Percentiles rank a stretch among this genome's conserved stretches.
phyloP scores from a whole-genome alignment of 2,113 vertebrate genomes.

The Neogobius melanostomus region DNA sequence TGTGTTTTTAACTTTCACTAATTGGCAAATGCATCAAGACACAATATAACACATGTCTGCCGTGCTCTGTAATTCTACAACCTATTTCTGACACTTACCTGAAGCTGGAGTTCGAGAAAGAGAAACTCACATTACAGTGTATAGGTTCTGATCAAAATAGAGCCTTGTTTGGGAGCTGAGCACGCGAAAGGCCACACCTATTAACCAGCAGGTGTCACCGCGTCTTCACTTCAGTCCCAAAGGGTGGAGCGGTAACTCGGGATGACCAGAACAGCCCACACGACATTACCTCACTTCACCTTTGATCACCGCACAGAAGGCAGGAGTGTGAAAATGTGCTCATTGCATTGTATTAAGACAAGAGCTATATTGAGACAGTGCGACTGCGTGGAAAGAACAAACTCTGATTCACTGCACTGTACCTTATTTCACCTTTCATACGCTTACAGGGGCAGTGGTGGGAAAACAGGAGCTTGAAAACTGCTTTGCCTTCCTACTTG shows the following conservation, averaged over 20 bases:
- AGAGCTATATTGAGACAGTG: too few species aligned
- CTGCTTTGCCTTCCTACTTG: background rate
- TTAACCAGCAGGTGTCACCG: slow-evolving; percentile 32
- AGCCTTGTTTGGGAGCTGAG: slow-evolving; percentile 12
- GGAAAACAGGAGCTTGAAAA: background rate
- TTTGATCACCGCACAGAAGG: background rate
- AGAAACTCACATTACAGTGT: slow-evolving; percentile 12
- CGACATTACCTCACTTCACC: background rate
- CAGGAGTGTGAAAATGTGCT: background rate
- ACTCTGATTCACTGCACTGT: too few species aligned
- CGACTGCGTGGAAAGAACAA: too few species aligned
- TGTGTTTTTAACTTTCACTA: slow-evolving; percentile 64
- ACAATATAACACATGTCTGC: slow-evolving; percentile 24
- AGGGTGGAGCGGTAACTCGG: slow-evolving; percentile 21
- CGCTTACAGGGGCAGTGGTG: background rate
- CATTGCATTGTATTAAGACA: background rate
- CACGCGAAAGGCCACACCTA: slow-evolving; percentile 30
- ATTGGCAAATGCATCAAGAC: slow-evolving; percentile 65
- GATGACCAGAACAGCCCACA: slow-evolving; percentile 19
- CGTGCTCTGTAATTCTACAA: slow-evolving; percentile 11
- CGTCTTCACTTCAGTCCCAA: slow-evolving; percentile 44
- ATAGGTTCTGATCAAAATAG: slow-evolving; percentile 1
- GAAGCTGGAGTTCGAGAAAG: slow-evolving; percentile 22
- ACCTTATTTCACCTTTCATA: background rate
- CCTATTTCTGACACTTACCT: slow-evolving; percentile 39